Base-by-base conservation (phyloP, 2,113 vertebrate genomes). In the Myotis brandtii region DNA sequence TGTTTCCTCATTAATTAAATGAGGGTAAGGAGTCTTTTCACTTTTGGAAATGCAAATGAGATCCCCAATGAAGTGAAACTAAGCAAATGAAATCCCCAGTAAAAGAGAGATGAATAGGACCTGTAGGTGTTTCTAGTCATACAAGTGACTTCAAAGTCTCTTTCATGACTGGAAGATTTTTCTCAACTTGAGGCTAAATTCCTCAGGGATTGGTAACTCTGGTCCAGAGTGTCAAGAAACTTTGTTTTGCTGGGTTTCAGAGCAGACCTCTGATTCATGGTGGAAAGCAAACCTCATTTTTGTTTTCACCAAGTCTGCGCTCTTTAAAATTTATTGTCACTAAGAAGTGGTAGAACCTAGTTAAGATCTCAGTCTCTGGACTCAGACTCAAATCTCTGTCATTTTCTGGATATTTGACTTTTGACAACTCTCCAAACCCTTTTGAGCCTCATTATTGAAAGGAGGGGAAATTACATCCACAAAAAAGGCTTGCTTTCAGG, bases 1-100 rank as follows among this genome's bases (percentile, higher is more conserved):
- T 88, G 37, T 77, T 93, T 83, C 9, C 40, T 94, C 21, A 32
- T 21, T 94, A 62, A 64, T 59, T 94, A 94, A 43, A 30, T 81
- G 12, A 64, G 17, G 37, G 50, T 66, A 32, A 72, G 52, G 34
- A 56, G 54, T 85, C n/a, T 91, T 77, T 75, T 21, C 66, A 56
- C 13, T 37, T 2, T 59, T 30, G 23, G 16, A 82, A 80, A 80
- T 86, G 72, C 14, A 34, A 92, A 90, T 30, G n/a, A 67, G 90
- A 27, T 40, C 32, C 2, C 30, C 1, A 34, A 46, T 40, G 27
- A 76, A 75, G 46, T 48, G 72, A 75, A 76, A 76, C 43, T 67
- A 76, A 84, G 67, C 17, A 34, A 93, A 86, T 18, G 27, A 67
- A 91, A 34, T 37, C 34, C 10, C 21, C 2, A 37, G 11, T 14